Evolutionary conservation across 2,797 vertebrate genomes (phyloP).

Genomic region (Acrocephalus scirpaceus): DNA sequence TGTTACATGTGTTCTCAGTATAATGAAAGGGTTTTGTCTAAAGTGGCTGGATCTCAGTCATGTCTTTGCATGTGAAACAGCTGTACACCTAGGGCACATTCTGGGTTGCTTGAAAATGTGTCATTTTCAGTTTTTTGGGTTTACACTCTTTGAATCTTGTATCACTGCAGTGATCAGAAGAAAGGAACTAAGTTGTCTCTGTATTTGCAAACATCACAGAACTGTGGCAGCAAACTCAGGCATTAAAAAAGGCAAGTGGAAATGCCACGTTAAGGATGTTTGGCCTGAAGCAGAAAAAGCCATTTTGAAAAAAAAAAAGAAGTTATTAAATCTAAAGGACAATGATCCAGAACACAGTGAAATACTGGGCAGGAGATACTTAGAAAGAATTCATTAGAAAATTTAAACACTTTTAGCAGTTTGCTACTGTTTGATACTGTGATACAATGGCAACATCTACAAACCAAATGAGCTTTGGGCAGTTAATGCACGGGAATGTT

Average conservation of each 20-base stretch:
- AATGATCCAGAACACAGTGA: neutral
- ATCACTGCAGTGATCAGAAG: neutral
- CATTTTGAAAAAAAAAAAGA: neutral
- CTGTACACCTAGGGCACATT: constrained; percentile 51
- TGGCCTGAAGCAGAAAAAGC: neutral
- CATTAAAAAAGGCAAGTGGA: neutral
- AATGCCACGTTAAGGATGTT: neutral
- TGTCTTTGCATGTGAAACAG: constrained; percentile 39
- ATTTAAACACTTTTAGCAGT: neutral
- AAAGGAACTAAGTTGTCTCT: neutral
- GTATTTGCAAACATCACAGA: neutral
- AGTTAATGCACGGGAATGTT: neutral
- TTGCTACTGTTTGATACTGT: neutral
- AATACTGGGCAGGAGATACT: neutral
- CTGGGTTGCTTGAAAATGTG: constrained; percentile 10
- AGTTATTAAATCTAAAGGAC: neutral
- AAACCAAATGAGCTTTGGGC: neutral
- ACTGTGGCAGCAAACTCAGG: neutral
- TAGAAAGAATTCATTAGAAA: neutral
- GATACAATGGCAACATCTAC: neutral
- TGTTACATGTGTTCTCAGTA: constrained; percentile 31
- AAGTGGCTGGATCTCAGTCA: constrained; percentile 39
- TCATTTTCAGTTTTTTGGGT: neutral
- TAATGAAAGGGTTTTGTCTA: constrained; percentile 52
- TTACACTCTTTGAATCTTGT: neutral